Percentiles rank a stretch among this genome's conserved stretches.
Evolutionary conservation across 2,888 invertebrate species (phyloP).

Genomic region (Congeria kusceri): DNA sequence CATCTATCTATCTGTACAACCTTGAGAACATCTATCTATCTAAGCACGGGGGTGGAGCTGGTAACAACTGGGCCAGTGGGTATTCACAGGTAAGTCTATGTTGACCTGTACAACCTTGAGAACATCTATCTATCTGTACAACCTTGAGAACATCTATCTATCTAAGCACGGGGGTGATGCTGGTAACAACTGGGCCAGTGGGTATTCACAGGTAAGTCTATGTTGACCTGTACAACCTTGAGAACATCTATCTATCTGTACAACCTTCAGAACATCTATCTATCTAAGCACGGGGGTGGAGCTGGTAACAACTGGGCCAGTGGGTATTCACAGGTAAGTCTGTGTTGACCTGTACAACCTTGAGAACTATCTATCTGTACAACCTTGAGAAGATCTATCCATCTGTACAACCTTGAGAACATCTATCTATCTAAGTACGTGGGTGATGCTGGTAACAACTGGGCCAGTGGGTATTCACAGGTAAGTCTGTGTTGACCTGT

Average conservation of each 20-base stretch:
- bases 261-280: constrained; percentile 98
- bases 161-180: constrained; percentile 99
- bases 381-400: too few species aligned
- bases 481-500: too few species aligned
- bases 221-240: constrained; percentile 92
- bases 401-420: too few species aligned
- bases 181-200: constrained; percentile 99
- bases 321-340: constrained; percentile 89
- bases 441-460: too few species aligned
- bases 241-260: constrained; percentile 98
- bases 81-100: constrained; percentile 87
- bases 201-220: constrained; percentile 88
- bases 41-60: constrained; percentile 99
- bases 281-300: constrained; percentile 98
- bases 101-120: constrained; percentile 93
- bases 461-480: too few species aligned
- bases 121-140: constrained; percentile 98
- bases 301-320: constrained; percentile 99
- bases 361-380: too few species aligned
- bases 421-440: too few species aligned
- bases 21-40: constrained; percentile 98
- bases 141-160: constrained; percentile 98
- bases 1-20: constrained; percentile 97
- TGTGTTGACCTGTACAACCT: constrained; percentile 91
- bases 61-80: constrained; percentile 99